Evolutionary conservation across 2,797 vertebrate species (phyloP), one percentile per base, ranked within the genome.

Genomic region (Melanotaenia maccullochi): DNA sequence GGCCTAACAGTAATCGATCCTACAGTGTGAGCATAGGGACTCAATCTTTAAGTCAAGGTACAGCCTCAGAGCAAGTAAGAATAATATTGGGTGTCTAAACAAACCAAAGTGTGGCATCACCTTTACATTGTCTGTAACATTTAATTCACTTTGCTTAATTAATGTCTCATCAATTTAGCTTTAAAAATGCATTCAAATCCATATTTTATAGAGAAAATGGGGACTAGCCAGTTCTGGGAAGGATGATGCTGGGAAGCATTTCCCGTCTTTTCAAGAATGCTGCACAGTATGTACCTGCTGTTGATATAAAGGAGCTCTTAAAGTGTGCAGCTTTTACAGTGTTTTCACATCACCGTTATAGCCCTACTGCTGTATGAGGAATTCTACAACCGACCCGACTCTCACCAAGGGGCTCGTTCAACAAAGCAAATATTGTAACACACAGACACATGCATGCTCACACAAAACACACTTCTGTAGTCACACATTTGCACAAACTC

Each of bases 381-480:
- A 87, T 79, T 77, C 85, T 76, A 65, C 84, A 77, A 77, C 77
- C 79, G 51, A 25, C 67, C 65, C 63, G 71, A 87, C 80, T 76
- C 81, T 85, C 89, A 86, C 90, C 89, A 64, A 84, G 92, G 90
- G 93, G 90, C 91, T 94, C 83, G 69, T 94, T 94, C 88, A 87
- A 89, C 89, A 92, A 92, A 90, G 87, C 93, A 94, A 94, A 94
- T 93, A 93, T 93, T 98, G 97, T 97, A 93, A 91, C 94, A 95
- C 90, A 90, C 92, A 94, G 93, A 93, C 94, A 95, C 35, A 59
- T 9, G 61, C 70, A 61, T 61, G 69, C 78, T 79, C 78, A 65
- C 60, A 67, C 68, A 44, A 81, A 73, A 83, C 70, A 78, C 83
- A 81, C 76, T 60, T 67, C 73, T 68, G 63, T 40, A 49, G 62